Evolutionary conservation across 2,797 vertebrate species (phyloP), one percentile per base, ranked within the genome.

Genomic region (Meriones psammophilus): DNA sequence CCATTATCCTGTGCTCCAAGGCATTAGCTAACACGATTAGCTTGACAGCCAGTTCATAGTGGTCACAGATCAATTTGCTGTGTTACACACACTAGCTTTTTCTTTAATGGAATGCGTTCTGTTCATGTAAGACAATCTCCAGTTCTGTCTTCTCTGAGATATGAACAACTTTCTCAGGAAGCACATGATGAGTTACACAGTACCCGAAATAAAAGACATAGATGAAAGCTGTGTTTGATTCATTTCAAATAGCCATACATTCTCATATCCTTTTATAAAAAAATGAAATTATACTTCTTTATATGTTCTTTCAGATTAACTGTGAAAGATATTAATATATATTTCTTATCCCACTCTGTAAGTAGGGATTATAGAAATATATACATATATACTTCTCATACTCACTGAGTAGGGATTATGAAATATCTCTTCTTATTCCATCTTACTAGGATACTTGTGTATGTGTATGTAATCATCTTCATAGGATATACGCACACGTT

Each of bases 41-140:
- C 74, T 96, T 92, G 20, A 91, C 92, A 95, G 96, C 69, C 78
- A 89, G 14, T 64, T 95, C 85, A 96, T 79, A 84, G 79, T 88
- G 94, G 87, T 94, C 73, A 83, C 26, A 85, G 91, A 74, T 76
- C 56, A 94, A 81, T 94, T 97, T 89, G 91, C 86, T 95, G 97
- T 42, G 28, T 95, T 96, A 84, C 94, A 18, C 88, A 86, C 94
- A 12, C 89, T 96, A 92, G 15, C 80, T 97, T 87, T 98, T 96
- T 96, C 88, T 89, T 96, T 95, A 96, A 97, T 69, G 89, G 28
- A 95, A 71, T 96, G 62, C 28, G 62, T 74, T 95, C 71, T 74
- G 71, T 94, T 95, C 71, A 58, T 1, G 56, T 88, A 97, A 94
- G 89, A 80, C 96, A 93, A 83, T 97, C 96, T 97, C 93, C 62